A percentile compares a stretch with the other conserved stretches of the same genome.
phyloP scores from a whole-genome alignment of 1,140 invertebrate genomes.

The Panulirus ornatus region DNA sequence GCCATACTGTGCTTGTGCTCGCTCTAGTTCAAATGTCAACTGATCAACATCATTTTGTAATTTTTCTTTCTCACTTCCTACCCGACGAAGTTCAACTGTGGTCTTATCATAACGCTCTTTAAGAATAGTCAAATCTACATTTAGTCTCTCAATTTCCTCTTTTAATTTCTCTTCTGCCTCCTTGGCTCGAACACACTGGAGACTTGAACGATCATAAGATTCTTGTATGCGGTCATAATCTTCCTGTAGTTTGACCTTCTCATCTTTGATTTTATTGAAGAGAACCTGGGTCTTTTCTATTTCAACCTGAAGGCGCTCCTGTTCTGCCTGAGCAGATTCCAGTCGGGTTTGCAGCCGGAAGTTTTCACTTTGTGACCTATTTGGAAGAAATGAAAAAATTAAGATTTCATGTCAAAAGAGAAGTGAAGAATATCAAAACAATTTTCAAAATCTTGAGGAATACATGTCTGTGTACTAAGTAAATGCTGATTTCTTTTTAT shows the following conservation, averaged over 20 bases:
- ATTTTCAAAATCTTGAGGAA: too few relatives aligned
- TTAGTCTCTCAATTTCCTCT: slow-evolving; percentile 89
- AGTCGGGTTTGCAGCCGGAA: slow-evolving; percentile 92
- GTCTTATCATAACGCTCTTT: slow-evolving; percentile 93
- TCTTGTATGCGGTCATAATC: slow-evolving; percentile 90
- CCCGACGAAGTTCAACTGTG: slow-evolving; percentile 88
- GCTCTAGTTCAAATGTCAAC: slow-evolving; percentile 90
- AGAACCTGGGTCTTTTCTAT: slow-evolving; percentile 89
- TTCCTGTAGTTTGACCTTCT: slow-evolving; percentile 90
- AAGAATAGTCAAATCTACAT: slow-evolving; percentile 89
- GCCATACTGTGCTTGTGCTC: slow-evolving; percentile 88
- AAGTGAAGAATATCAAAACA: too few relatives aligned
- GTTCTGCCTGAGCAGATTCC: slow-evolving; percentile 91
- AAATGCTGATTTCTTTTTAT: too few relatives aligned
- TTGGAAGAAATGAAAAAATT: too few relatives aligned
- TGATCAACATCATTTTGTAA: slow-evolving; percentile 89
- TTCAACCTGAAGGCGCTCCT: slow-evolving; percentile 90
- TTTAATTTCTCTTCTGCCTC: slow-evolving; percentile 95
- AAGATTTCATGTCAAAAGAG: too few relatives aligned
- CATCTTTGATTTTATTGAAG: slow-evolving; percentile 89
- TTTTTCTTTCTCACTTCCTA: slow-evolving; percentile 92
- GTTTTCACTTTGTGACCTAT: slow-evolving; percentile 90
- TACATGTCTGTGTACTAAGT: too few relatives aligned
- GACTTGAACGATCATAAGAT: slow-evolving; percentile 89
- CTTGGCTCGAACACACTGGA: slow-evolving; percentile 90